These are phyloP conservation scores for Pilophorus perplexus DNA, from an alignment of 2,888 invertebrate genomes.

Conservation along the genomic window DNA sequence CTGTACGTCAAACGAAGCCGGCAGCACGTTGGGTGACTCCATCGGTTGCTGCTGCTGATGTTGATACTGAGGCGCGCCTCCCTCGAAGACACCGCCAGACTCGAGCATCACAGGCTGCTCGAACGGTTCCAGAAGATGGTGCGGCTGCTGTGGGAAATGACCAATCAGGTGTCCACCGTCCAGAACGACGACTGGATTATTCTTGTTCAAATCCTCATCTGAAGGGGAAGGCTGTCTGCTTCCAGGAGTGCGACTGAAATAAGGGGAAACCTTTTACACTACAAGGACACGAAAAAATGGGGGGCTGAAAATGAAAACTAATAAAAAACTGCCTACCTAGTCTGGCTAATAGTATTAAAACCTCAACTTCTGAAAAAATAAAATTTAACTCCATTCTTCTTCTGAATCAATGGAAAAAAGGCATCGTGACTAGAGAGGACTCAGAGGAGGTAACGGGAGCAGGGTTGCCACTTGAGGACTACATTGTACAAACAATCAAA, in stretches of 20 bases:
- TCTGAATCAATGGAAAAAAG: no score
- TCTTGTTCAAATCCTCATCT: conserved; percentile 72
- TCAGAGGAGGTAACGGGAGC: no score
- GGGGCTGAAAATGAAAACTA: no score
- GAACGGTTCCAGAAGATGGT: conserved; percentile 48
- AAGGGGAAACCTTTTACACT: no score
- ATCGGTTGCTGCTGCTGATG: conserved; percentile 49
- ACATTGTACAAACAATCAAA: no score
- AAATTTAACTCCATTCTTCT: no score
- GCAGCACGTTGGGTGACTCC: conserved; percentile 50
- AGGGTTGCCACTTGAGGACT: no score
- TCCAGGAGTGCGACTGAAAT: conserved; percentile 75
- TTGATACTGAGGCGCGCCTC: conserved; percentile 44
- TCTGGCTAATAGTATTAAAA: no score
- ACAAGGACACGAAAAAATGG: no score
- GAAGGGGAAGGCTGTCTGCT: conserved; percentile 91
- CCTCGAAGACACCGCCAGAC: conserved; percentile 43
- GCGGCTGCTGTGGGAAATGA: conserved; percentile 50
- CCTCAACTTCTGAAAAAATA: no score
- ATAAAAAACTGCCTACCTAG: no score
- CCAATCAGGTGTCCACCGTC: conserved; percentile 52
- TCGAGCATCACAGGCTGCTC: conserved; percentile 50
- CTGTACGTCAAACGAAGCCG: conserved; percentile 77
- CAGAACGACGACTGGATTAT: conserved; percentile 51
- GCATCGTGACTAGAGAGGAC: no score